Evolutionary conservation across 2,888 invertebrate species (phyloP), one percentile per base, ranked within the genome.

Genomic region (Germaria angustata): DNA sequence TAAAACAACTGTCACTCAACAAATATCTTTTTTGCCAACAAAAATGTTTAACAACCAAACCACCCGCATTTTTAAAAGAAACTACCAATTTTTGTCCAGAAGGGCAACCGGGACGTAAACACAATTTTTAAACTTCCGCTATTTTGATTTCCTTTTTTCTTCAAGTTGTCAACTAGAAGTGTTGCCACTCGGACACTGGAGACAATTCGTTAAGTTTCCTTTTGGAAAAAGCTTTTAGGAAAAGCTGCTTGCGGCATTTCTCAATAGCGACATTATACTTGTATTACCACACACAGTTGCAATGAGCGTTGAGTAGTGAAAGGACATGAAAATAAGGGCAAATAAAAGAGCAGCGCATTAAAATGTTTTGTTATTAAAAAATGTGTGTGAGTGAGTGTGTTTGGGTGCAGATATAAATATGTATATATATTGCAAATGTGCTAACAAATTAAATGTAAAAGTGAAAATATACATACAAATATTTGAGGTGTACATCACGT

Each of bases 211-310:
- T 65, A 51, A 66, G 17, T 71, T 71, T 55, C 20, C 17, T 17
- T 11, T 34, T 44, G 6, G 7, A 49, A 44, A 66, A 63, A 71
- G 71, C 66, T 71, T 61, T 53, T 53, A 2, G 7, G 20, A 66
- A 78, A 72, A 72, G 51, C 68, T 65, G 34, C 15, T 65, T 66
- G 24, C 39, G 51, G 44, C 44, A 51, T 49, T 66, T 34, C 53
- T 49, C 44, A 28, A 36, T 53, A 15, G 6, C 34, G 24, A 61
- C 13, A 63, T 39, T 28, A 51, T 49, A n/a, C n/a, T n/a, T n/a
- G n/a, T n/a, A 41, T 34, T 71, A 61, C 75, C 51, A 63, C 65
- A 65, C 63, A 69, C 69, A 82, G 82, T 82, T 82, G 71, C 75
- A 76, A 72, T 72, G 39, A 76, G 61, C 65, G 61, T 69, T 61